Conservation (phyloP, 2,797 vertebrate species). For the Sandelia bainsii region DNA sequence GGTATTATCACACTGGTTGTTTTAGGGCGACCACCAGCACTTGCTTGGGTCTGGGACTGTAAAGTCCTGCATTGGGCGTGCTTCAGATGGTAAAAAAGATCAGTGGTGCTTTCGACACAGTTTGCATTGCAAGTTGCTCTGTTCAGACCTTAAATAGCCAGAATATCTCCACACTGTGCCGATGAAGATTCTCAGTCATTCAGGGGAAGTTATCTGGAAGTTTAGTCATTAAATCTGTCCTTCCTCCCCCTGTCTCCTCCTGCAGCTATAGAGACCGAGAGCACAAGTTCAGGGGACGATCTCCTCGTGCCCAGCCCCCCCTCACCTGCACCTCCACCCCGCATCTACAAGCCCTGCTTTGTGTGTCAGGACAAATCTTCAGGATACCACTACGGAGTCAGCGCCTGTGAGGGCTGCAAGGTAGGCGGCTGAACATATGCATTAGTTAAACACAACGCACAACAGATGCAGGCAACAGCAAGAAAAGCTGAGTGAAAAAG, state of each 20-base stretch:
- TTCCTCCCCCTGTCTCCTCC: slow-evolving; percentile 3
- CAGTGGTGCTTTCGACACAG: too few species aligned
- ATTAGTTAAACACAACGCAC: neutral
- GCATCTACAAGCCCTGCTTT: slow-evolving; percentile 96
- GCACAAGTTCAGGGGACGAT: slow-evolving; percentile 92
- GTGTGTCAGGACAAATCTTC: slow-evolving; percentile 97
- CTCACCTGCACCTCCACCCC: slow-evolving; percentile 92
- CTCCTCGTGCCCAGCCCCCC: slow-evolving; percentile 92
- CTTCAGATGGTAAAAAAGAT: too few species aligned
- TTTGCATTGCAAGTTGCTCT: too few species aligned
- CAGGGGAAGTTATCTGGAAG: too few species aligned
- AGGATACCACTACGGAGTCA: slow-evolving; percentile 96
- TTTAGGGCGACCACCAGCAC: too few species aligned
- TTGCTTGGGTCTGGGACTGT: too few species aligned
- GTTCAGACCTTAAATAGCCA: too few species aligned
- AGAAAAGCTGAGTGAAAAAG: slow-evolving; percentile 19
- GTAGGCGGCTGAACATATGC: slow-evolving; percentile 73
- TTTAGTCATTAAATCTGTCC: neutral
- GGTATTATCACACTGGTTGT: too few species aligned
- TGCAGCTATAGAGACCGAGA: slow-evolving; percentile 93
- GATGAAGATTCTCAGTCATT: too few species aligned
- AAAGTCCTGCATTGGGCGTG: too few species aligned
- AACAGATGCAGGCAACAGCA: neutral
- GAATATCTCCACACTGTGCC: too few species aligned
- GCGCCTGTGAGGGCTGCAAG: slow-evolving; percentile 96